A percentile compares a stretch with the other conserved stretches of the same genome.
Evolutionary conservation across 2,888 invertebrate species (phyloP).

Genomic region (Pasiphila rectangulata): DNA sequence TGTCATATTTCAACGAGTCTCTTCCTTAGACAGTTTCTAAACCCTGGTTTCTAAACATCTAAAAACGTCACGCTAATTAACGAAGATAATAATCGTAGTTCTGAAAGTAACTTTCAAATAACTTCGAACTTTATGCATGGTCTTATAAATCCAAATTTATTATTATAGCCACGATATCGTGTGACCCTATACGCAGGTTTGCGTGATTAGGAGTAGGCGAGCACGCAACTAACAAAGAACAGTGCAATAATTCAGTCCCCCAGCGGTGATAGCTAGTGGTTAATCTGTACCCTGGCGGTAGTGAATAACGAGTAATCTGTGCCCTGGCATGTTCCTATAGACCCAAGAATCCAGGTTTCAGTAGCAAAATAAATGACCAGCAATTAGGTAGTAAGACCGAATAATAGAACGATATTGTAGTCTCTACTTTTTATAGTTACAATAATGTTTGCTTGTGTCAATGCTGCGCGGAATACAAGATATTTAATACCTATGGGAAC

Average conservation of each 20-base stretch:
- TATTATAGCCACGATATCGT: slow-evolving; percentile 36
- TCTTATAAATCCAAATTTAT: slow-evolving; percentile 38
- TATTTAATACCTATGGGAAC: neutral
- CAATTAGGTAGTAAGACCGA: slow-evolving; percentile 14
- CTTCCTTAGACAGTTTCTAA: too few relatives aligned
- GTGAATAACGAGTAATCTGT: slow-evolving; percentile 10
- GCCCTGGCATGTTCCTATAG: slow-evolving; percentile 37
- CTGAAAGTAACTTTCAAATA: slow-evolving; percentile 24
- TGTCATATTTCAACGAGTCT: too few relatives aligned
- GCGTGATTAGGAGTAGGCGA: slow-evolving; percentile 47
- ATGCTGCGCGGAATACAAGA: too few relatives aligned
- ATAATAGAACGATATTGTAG: neutral
- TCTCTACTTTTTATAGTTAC: neutral
- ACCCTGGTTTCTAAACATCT: neutral
- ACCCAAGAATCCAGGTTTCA: slow-evolving; percentile 33
- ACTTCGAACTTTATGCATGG: slow-evolving; percentile 30
- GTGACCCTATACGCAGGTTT: slow-evolving; percentile 41
- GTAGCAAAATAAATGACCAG: slow-evolving; percentile 25
- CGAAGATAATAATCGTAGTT: slow-evolving; percentile 5
- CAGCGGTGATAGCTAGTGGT: slow-evolving; percentile 1
- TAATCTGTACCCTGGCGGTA: slow-evolving; percentile 16
- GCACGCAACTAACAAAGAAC: slow-evolving; percentile 52
- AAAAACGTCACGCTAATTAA: slow-evolving; percentile 1
- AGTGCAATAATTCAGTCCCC: slow-evolving; percentile 48
- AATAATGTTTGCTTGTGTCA: too few relatives aligned